A percentile compares a stretch with the other conserved stretches of the same genome.
phyloP scores from a whole-genome alignment of 2,888 invertebrate species.

The Hyles lineata region DNA sequence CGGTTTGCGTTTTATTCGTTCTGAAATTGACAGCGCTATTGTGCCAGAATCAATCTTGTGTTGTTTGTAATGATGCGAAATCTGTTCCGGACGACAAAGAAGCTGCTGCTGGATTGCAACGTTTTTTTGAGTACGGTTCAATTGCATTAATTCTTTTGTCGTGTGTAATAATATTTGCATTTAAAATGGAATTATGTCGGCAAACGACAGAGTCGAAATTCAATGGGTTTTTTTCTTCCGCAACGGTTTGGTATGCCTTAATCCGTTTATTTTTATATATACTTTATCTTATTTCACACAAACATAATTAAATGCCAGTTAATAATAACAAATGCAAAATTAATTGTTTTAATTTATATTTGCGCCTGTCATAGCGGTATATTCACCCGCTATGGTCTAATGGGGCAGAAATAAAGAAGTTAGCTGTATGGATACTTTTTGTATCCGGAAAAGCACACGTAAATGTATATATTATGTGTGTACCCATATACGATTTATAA shows the following conservation, averaged over 20 bases:
- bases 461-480: too few relatives aligned
- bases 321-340: too few relatives aligned
- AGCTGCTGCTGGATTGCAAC: conserved; percentile 68
- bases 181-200: not conserved
- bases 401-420: too few relatives aligned
- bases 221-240: not conserved
- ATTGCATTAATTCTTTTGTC: conserved; percentile 49
- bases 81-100: conserved; percentile 79
- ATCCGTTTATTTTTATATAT: not conserved
- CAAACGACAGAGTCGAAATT: not conserved
- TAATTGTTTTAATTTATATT: too few relatives aligned
- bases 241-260: not conserved
- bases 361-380: too few relatives aligned
- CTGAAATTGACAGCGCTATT: conserved; percentile 73
- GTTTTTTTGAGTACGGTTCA: conserved; percentile 55
- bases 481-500: too few relatives aligned
- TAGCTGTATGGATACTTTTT: too few relatives aligned
- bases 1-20: conserved; percentile 67
- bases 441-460: too few relatives aligned
- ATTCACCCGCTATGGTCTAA: too few relatives aligned
- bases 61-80: conserved; percentile 76
- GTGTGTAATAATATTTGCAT: conserved; percentile 31
- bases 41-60: conserved; percentile 78
- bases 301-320: too few relatives aligned
- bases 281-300: not conserved